Evolutionary conservation across 1,140 invertebrate species (phyloP).

Genomic region (Trachymyrmex cornetzi): DNA sequence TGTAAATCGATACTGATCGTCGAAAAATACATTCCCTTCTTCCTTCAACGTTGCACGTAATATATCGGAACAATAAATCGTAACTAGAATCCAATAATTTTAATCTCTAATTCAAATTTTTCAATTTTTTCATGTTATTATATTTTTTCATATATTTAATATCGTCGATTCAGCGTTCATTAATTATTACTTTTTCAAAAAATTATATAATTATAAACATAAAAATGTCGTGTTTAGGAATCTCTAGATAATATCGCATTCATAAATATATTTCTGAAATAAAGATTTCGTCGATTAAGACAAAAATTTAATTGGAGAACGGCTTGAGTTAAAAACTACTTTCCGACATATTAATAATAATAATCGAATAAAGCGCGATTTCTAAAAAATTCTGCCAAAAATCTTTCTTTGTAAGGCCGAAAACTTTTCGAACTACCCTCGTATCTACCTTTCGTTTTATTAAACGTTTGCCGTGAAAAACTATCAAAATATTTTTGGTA

Average conservation of each 20-base stretch:
- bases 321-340: neutral
- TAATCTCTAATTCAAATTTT: neutral
- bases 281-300: neutral
- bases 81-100: neutral
- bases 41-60: neutral
- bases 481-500: constrained; percentile 5
- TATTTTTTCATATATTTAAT: neutral
- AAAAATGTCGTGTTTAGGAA: too few relatives aligned
- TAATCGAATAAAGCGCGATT: neutral
- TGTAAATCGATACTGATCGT: constrained; percentile 52
- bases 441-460: too few relatives aligned
- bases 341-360: neutral
- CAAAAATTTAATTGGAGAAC: neutral
- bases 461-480: neutral
- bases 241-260: neutral
- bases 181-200: neutral
- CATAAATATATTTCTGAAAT: neutral
- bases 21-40: constrained; percentile 16
- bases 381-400: too few relatives aligned
- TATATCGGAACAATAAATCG: neutral
- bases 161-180: neutral
- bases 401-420: too few relatives aligned
- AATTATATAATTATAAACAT: neutral
- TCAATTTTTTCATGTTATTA: too few relatives aligned
- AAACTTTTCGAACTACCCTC: too few relatives aligned